Evolutionary conservation across 2,888 invertebrate genomes (phyloP).

Genomic region (Zaprionus obscuricornis): DNA sequence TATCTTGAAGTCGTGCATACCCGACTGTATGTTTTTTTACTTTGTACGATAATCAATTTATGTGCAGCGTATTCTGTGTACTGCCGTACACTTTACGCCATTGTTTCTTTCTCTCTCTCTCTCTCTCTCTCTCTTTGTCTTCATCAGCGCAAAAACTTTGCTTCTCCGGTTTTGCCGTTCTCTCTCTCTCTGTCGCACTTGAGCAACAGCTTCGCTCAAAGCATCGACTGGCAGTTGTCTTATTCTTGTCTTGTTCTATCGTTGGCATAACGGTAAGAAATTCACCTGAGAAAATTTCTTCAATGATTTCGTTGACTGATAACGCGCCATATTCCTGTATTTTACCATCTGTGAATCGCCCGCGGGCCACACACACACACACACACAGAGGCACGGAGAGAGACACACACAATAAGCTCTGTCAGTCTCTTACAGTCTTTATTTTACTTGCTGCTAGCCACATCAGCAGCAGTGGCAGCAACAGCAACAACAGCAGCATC

Average conservation of each 20-base stretch:
- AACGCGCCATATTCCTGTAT: conserved; percentile 26
- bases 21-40: background rate
- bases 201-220: conserved; percentile 34
- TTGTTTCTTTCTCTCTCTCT: background rate
- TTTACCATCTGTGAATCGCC: conserved; percentile 26
- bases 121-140: background rate
- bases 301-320: conserved; percentile 20
- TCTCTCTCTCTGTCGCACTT: background rate
- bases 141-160: background rate
- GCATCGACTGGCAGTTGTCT: conserved; percentile 27
- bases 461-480: conserved; percentile 5
- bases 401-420: conserved; percentile 1
- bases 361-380: conserved; percentile 6
- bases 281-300: conserved; percentile 61
- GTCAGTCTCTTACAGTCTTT: conserved; percentile 33
- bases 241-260: background rate
- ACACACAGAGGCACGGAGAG: too few species aligned
- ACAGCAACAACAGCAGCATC: background rate
- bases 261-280: conserved; percentile 18
- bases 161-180: background rate
- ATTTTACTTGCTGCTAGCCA: conserved; percentile 9
- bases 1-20: too few species aligned
- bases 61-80: conserved; percentile 42
- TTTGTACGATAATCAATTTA: conserved; percentile 76
- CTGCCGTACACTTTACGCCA: background rate